phyloP scores from a whole-genome alignment of 2,888 invertebrate genomes.

The Bibio marci region DNA sequence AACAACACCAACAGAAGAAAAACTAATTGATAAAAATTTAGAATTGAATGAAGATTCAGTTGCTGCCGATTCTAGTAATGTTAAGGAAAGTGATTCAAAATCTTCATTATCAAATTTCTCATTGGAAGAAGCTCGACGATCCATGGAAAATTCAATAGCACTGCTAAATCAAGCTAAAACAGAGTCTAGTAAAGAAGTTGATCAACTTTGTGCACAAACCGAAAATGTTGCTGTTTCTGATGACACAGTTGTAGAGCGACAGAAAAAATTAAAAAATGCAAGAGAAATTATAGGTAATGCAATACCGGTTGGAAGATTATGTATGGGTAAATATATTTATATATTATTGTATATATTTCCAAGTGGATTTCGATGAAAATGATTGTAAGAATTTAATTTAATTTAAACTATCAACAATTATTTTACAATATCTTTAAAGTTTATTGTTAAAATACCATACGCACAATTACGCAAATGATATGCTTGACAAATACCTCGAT shows the following conservation, averaged over 20 bases:
- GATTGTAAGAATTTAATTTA: too few relatives aligned
- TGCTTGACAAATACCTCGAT: too few relatives aligned
- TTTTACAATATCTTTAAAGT: too few relatives aligned
- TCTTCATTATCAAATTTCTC: conserved; percentile 32
- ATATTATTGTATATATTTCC: too few relatives aligned
- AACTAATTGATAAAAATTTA: conserved; percentile 10
- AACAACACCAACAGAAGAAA: conserved; percentile 2
- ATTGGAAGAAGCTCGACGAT: conserved; percentile 35
- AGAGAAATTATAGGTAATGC: conserved; percentile 56
- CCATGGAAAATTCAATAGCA: conserved; percentile 46
- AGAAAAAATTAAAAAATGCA: conserved; percentile 44
- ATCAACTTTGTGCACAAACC: conserved; percentile 27
- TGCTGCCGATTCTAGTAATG: conserved; percentile 22
- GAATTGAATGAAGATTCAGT: conserved; percentile 17
- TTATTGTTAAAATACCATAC: too few relatives aligned
- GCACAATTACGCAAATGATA: too few relatives aligned
- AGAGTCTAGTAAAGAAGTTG: conserved; percentile 27
- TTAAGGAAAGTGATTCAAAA: conserved; percentile 37
- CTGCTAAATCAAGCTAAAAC: conserved; percentile 36
- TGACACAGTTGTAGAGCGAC: conserved; percentile 28
- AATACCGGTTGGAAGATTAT: conserved; percentile 31
- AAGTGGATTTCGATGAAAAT: too few relatives aligned
- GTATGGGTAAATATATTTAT: conserved; percentile 13
- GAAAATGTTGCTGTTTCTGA: conserved; percentile 25
- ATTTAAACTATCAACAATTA: too few relatives aligned